Evolutionary conservation across 1,140 invertebrate species (phyloP).

Genomic region (Agraylea sexmaculata): DNA sequence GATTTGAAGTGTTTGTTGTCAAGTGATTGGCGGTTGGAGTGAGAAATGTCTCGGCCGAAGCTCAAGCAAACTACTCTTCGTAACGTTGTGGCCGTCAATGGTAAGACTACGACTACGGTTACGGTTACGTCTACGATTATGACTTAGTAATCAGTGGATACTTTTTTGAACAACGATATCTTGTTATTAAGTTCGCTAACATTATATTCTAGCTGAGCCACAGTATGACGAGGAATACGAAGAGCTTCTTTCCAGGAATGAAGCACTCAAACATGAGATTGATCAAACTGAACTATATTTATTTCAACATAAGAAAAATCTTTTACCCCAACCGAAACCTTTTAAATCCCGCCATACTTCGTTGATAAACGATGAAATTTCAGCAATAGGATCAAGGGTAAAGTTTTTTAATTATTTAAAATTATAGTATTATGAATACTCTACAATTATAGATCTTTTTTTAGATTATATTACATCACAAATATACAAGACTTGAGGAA

Average conservation of each 20-base stretch:
- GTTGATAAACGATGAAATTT: constrained; percentile 6
- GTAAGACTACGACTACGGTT: too few relatives aligned
- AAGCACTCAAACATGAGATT: constrained; percentile 6
- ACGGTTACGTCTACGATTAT: too few relatives aligned
- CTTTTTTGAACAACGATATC: too few relatives aligned
- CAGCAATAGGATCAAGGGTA: constrained; percentile 1
- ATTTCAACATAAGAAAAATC: constrained; percentile 5
- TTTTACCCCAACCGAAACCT: constrained; percentile 4
- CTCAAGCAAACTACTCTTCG: too few relatives aligned
- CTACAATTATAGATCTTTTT: neutral
- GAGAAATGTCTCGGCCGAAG: too few relatives aligned
- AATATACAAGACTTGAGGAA: neutral
- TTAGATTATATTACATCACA: constrained; percentile 4
- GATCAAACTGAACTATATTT: constrained; percentile 2
- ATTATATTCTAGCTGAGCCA: too few relatives aligned
- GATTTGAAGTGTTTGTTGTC: too few relatives aligned
- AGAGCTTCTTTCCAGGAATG: constrained; percentile 4
- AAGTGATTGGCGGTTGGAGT: too few relatives aligned
- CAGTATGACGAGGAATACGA: neutral
- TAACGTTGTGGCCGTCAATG: too few relatives aligned
- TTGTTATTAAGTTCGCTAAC: too few relatives aligned
- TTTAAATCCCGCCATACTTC: neutral
- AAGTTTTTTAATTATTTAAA: neutral
- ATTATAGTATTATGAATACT: neutral
- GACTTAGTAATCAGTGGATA: too few relatives aligned